phyloP scores from a whole-genome alignment of 2,888 invertebrate genomes.

The Onchidella celtica region DNA sequence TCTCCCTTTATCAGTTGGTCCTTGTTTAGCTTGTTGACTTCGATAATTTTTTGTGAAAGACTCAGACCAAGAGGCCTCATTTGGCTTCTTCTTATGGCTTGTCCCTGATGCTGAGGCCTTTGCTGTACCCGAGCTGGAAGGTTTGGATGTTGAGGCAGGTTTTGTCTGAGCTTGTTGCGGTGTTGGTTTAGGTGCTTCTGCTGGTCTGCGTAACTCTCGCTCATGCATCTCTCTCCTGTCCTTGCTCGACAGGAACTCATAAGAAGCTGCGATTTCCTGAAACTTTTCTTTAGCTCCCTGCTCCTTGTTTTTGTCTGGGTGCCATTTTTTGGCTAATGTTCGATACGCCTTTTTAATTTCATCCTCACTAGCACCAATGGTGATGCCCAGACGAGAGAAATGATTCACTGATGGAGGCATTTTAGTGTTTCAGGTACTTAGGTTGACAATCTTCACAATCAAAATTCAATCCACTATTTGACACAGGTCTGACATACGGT shows the following conservation, averaged over 20 bases:
- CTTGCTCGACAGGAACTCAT: slow-evolving; percentile 70
- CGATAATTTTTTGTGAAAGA: slow-evolving; percentile 24
- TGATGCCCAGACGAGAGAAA: slow-evolving; percentile 70
- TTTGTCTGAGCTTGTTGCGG: slow-evolving; percentile 29
- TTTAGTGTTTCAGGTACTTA: too few species aligned
- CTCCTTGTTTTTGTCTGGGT: slow-evolving; percentile 77
- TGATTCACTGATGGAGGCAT: slow-evolving; percentile 63
- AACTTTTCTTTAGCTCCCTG: slow-evolving; percentile 76
- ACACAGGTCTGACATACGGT: too few species aligned
- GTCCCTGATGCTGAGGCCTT: slow-evolving; percentile 14
- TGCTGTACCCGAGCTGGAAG: slow-evolving; percentile 43
- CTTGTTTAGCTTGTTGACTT: slow-evolving; percentile 5
- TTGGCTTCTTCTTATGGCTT: neutral
- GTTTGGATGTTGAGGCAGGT: slow-evolving; percentile 33
- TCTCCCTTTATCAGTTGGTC: neutral
- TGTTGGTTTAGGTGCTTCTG: slow-evolving; percentile 6
- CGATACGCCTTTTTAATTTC: slow-evolving; percentile 77
- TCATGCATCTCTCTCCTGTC: slow-evolving; percentile 68
- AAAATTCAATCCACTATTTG: too few species aligned
- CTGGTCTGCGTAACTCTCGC: slow-evolving; percentile 60
- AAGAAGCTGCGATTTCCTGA: slow-evolving; percentile 75
- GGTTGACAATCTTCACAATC: too few species aligned
- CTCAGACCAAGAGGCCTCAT: slow-evolving; percentile 25
- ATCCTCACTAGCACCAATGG: slow-evolving; percentile 68
- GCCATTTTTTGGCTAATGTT: slow-evolving; percentile 72